Percentiles rank a stretch among this genome's conserved stretches.
Conservation (phyloP, 2,797 vertebrate genomes). For the Chrosomus eos region DNA sequence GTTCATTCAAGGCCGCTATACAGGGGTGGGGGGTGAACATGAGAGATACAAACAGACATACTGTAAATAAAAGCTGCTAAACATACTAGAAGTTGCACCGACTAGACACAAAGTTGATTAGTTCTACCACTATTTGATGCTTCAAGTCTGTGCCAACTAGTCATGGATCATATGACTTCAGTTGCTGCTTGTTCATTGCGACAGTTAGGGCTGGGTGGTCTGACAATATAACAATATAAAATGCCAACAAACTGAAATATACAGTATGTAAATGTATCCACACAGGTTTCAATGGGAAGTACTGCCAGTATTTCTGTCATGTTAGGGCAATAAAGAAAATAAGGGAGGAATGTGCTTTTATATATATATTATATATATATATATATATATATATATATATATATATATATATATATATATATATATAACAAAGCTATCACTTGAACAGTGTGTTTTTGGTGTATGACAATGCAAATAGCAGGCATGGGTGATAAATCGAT, state of each 20-base stretch:
- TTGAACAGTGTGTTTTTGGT: no score
- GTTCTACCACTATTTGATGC: background rate
- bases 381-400: no score
- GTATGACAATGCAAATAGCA: no score
- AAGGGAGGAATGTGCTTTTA: no score
- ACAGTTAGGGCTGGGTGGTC: background rate
- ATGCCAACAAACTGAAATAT: background rate
- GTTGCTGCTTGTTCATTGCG: background rate
- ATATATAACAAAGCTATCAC: no score
- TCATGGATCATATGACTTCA: background rate
- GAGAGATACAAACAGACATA: conserved; percentile 16
- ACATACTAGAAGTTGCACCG: background rate
- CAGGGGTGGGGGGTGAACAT: conserved; percentile 13
- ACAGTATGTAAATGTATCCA: background rate
- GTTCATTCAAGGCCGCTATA: conserved; percentile 58
- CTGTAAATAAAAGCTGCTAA: background rate
- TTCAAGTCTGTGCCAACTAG: background rate
- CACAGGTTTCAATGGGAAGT: background rate
- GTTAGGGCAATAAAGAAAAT: background rate
- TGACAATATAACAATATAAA: background rate
- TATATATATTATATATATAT: no score
- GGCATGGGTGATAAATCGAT: no score
- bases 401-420: no score
- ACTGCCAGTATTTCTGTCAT: background rate
- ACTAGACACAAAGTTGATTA: background rate